These are phyloP conservation scores for Zaprionus bogoriensis DNA, from an alignment of 2,888 invertebrate genomes.

Conservation along the genomic window DNA sequence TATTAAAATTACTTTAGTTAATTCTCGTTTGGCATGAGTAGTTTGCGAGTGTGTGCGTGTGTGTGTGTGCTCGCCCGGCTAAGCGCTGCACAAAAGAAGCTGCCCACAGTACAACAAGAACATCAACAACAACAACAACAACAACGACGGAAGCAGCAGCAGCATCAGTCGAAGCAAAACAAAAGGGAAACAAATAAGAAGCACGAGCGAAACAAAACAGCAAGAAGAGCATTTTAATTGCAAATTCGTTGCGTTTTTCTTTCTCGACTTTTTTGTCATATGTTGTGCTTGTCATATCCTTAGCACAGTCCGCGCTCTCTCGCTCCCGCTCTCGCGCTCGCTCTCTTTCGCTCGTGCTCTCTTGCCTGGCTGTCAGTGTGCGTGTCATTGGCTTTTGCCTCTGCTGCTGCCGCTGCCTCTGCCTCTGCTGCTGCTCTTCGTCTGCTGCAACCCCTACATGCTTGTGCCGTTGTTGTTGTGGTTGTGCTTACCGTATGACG, in stretches of 20 bases:
- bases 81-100: conserved; percentile 23
- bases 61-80: conserved; percentile 13
- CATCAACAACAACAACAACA: conserved; percentile 13
- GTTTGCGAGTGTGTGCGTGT: conserved; percentile 4
- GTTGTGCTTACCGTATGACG: conserved; percentile 2
- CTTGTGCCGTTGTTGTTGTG: conserved; percentile 13
- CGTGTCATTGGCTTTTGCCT: conserved; percentile 31
- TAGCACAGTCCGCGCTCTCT: conserved; percentile 8
- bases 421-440: conserved; percentile 17
- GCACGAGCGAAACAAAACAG: background rate
- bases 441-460: conserved; percentile 38
- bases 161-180: conserved; percentile 12
- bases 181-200: conserved; percentile 6
- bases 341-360: conserved; percentile 1
- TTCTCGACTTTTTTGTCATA: conserved; percentile 20
- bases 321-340: conserved; percentile 6
- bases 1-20: conserved; percentile 61
- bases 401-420: conserved; percentile 11
- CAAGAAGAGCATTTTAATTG: conserved; percentile 22
- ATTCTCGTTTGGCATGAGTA: conserved; percentile 30
- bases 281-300: conserved; percentile 53
- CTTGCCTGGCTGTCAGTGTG: conserved; percentile 13
- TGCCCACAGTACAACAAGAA: conserved; percentile 8
- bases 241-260: conserved; percentile 10
- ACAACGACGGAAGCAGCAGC: background rate